Percentiles rank a stretch among this genome's conserved stretches.
phyloP scores from a whole-genome alignment of 1,140 invertebrate species.

The Cydia amplana region DNA sequence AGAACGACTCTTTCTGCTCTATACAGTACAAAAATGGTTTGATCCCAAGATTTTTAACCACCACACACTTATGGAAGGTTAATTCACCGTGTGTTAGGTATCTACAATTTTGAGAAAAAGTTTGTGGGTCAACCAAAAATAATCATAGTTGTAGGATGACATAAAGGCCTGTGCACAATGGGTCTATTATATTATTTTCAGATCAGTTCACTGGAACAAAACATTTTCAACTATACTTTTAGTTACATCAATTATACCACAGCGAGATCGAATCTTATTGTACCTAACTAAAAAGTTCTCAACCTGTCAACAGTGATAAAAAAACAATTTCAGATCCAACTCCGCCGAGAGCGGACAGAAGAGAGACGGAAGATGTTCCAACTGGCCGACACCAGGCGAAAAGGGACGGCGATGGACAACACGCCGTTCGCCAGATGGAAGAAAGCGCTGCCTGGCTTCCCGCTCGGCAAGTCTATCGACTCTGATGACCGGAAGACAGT shows the following conservation, averaged over 20 bases:
- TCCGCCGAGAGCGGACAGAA: conserved; percentile 93
- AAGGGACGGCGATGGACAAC: conserved; percentile 79
- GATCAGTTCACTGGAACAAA: too few species aligned
- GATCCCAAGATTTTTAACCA: too few species aligned
- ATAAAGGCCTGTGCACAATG: too few species aligned
- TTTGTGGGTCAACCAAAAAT: too few species aligned
- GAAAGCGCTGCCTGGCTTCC: conserved; percentile 83
- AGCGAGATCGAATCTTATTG: too few species aligned
- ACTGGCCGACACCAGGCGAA: conserved; percentile 85
- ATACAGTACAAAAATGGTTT: too few species aligned
- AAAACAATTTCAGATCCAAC: conserved; percentile 82
- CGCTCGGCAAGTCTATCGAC: conserved; percentile 79
- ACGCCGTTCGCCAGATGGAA: conserved; percentile 85
- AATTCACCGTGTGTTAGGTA: conserved; percentile 8
- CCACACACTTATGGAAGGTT: neutral
- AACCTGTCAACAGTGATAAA: neutral
- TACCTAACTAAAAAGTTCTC: too few species aligned
- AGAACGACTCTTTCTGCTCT: too few species aligned
- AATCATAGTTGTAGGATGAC: too few species aligned
- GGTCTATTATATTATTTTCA: too few species aligned
- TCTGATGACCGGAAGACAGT: conserved; percentile 69
- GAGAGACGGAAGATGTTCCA: conserved; percentile 96
- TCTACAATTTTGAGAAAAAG: neutral
- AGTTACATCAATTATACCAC: too few species aligned
- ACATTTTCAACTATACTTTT: too few species aligned